These are phyloP conservation scores for Spodoptera littoralis DNA, from an alignment of 2,888 invertebrate genomes.

Conservation along the genomic window DNA sequence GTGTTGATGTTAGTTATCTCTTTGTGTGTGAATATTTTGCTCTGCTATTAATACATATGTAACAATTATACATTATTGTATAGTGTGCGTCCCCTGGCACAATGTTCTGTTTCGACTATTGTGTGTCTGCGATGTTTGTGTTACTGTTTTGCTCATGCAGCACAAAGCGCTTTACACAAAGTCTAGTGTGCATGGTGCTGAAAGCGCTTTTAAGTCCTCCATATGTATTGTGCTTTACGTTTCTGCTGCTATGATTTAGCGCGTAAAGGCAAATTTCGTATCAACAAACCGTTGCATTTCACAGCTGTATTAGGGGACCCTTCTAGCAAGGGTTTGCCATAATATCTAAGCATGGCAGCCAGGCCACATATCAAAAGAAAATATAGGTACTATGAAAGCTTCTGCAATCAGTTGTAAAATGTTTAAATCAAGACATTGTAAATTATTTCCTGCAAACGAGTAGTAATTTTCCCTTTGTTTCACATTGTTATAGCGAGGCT, in stretches of 20 bases:
- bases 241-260: background rate
- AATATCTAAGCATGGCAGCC: no score
- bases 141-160: background rate
- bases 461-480: constrained; percentile 26
- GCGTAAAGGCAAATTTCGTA: no score
- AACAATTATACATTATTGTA: constrained; percentile 10
- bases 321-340: no score
- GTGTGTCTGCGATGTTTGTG: background rate
- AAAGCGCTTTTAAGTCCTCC: constrained; percentile 5
- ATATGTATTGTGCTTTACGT: constrained; percentile 1
- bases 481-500: constrained; percentile 33
- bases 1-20: constrained; percentile 38
- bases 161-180: background rate
- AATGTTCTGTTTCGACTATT: constrained; percentile 4
- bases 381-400: no score
- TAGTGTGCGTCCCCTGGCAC: background rate
- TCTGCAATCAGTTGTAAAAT: no score
- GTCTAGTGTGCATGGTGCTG: background rate
- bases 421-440: constrained; percentile 15
- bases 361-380: no score
- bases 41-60: constrained; percentile 8
- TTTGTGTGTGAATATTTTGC: constrained; percentile 22
- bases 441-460: constrained; percentile 2
- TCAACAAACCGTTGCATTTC: background rate
- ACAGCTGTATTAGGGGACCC: background rate